Conservation (phyloP, 2,113 vertebrate genomes). For the Solea solea region DNA sequence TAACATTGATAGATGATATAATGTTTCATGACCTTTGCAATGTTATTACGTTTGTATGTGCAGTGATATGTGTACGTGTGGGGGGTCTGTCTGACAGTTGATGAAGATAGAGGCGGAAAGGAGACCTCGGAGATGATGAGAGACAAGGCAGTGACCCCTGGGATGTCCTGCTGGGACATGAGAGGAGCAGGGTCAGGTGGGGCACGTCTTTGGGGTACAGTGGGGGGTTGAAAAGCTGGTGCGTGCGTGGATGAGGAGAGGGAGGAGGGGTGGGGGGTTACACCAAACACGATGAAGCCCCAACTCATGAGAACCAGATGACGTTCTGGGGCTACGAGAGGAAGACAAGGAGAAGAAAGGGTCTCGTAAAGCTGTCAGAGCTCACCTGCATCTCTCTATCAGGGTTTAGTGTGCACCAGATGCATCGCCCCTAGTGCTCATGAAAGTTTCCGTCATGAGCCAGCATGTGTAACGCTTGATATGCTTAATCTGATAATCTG, state of each 20-base stretch:
- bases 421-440: slow-evolving; percentile 41
- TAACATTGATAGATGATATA: too few species aligned
- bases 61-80: slow-evolving; percentile 1
- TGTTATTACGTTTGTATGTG: slow-evolving; percentile 9
- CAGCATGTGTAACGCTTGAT: slow-evolving; percentile 53
- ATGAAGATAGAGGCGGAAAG: slow-evolving; percentile 37
- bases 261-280: slow-evolving; percentile 44
- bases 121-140: slow-evolving; percentile 58
- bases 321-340: slow-evolving; percentile 68
- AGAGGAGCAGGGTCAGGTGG: slow-evolving; percentile 57
- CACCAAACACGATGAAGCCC: slow-evolving; percentile 47
- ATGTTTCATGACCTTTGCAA: not conserved
- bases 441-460: slow-evolving; percentile 59
- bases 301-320: slow-evolving; percentile 80
- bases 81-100: slow-evolving; percentile 50
- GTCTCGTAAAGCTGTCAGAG: slow-evolving; percentile 78
- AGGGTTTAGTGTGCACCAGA: slow-evolving; percentile 54
- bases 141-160: slow-evolving; percentile 61
- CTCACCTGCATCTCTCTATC: slow-evolving; percentile 71
- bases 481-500: slow-evolving; percentile 48
- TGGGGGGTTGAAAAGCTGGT: slow-evolving; percentile 8
- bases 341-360: slow-evolving; percentile 61
- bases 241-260: slow-evolving; percentile 17
- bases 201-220: slow-evolving; percentile 19
- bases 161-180: slow-evolving; percentile 62